Evolutionary conservation across 2,888 invertebrate genomes (phyloP).

Genomic region (Apotomis capreana): DNA sequence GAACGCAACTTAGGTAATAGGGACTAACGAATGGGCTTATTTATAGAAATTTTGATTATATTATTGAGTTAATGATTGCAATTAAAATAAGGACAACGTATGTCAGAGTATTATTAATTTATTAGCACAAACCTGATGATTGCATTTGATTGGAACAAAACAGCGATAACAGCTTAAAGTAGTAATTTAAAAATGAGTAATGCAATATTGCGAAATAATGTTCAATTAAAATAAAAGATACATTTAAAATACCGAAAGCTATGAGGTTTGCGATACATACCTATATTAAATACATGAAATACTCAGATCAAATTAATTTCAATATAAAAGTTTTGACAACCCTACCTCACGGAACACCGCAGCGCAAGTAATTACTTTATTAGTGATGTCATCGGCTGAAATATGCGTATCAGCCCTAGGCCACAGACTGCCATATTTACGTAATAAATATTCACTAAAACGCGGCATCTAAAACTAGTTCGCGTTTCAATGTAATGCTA

Average conservation of each 20-base stretch:
- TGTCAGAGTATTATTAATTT: too few species aligned
- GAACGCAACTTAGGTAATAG: not conserved
- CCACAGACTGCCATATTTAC: slow-evolving; percentile 6
- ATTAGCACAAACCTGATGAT: too few species aligned
- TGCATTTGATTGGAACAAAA: too few species aligned
- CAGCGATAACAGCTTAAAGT: too few species aligned
- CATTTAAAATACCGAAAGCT: too few species aligned
- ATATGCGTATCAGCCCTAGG: slow-evolving; percentile 47
- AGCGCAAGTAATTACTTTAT: slow-evolving; percentile 71
- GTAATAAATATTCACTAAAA: not conserved
- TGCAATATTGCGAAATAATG: too few species aligned
- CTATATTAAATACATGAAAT: too few species aligned
- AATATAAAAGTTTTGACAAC: slow-evolving; percentile 42
- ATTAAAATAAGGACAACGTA: too few species aligned
- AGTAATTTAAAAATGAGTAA: too few species aligned
- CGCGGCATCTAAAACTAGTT: not conserved
- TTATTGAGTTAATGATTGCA: not conserved
- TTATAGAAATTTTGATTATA: not conserved
- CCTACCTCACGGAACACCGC: slow-evolving; percentile 46
- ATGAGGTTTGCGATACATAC: too few species aligned
- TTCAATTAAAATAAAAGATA: too few species aligned
- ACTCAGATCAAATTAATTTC: too few species aligned
- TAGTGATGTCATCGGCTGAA: slow-evolving; percentile 59
- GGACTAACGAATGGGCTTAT: not conserved
- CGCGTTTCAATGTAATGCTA: not conserved